Evolutionary conservation across 1,140 invertebrate species (phyloP), one percentile per base, ranked within the genome.

Genomic region (Drosophila tristis): DNA sequence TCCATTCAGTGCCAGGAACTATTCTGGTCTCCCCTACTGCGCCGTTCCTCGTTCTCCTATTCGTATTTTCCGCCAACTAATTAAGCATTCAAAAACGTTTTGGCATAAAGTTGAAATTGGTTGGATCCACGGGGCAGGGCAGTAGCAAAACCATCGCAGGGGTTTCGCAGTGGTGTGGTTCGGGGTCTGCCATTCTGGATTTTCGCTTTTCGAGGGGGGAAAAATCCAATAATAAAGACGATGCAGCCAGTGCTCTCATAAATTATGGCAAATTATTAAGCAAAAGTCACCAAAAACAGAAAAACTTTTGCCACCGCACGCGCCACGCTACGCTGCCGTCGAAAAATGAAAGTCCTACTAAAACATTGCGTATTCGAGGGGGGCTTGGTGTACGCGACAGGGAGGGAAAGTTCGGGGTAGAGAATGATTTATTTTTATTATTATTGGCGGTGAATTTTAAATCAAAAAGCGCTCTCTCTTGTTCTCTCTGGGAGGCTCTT

Each of bases 401-500:
- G 29, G 8, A 2, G 29, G 8, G 7, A 2, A 20, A 56, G 58
- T 39, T 51, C 31, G 66, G 45, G 59, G 79, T 59, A 55, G 44
- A 51, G 31, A 68, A 67, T 86, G 81, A 86, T 86, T 86, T 86
- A 86, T 86, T 86, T 86, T 86, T 86, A 86, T 87, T 87, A 86
- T 86, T 86, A 86, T 86, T 86, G 82, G 82, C 82, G 82, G 74
- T 86, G 82, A 87, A 86, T 86, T 86, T 86, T 81, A 86, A 87
- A 86, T 86, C 82, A 86, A 87, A 86, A 75, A 68, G 72, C 72
- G 51, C 63, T 11, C 25, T 20, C 35, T 39, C 3, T 39, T n/a
- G n/a, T 4, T 11, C 35, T 39, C 31, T 31, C 0, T 3, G 31
- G 31, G 8, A 31, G 31, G 31, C 31, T 9, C 29, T 7, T 7